Evolutionary conservation across 2,797 vertebrate genomes (phyloP).

Genomic region (Pygocentrus nattereri): DNA sequence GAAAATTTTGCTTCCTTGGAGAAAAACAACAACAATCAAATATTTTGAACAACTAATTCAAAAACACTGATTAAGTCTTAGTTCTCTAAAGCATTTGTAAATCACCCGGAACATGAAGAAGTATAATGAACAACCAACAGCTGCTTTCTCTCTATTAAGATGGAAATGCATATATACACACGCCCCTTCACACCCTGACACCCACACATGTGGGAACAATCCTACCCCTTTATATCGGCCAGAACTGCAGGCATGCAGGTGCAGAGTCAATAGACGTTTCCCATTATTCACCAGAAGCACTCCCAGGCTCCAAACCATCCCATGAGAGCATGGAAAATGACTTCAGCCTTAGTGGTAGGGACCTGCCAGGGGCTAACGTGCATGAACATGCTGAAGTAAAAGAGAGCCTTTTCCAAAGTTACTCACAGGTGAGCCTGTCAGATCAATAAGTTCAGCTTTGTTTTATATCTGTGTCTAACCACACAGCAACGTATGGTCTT

Average conservation of each 20-base stretch:
- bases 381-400: conserved; percentile 34
- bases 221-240: conserved; percentile 17
- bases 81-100: background rate
- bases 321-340: conserved; percentile 55
- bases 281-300: conserved; percentile 31
- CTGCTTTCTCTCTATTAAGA: background rate
- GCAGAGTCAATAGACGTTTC: conserved; percentile 49
- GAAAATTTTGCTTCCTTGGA: background rate
- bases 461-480: background rate
- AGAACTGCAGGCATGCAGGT: conserved; percentile 35
- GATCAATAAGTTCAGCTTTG: background rate
- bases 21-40: background rate
- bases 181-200: conserved; percentile 1
- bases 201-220: conserved; percentile 6
- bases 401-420: conserved; percentile 32
- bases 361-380: conserved; percentile 30
- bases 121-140: background rate
- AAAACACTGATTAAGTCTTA: background rate
- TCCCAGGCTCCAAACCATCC: background rate
- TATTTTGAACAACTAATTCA: background rate
- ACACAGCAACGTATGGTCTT: too few relatives aligned
- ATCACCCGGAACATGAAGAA: background rate
- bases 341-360: conserved; percentile 22
- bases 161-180: background rate
- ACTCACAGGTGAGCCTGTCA: conserved; percentile 37